Evolutionary conservation across 2,113 vertebrate species (phyloP).

Genomic region (Anas platyrhynchos): DNA sequence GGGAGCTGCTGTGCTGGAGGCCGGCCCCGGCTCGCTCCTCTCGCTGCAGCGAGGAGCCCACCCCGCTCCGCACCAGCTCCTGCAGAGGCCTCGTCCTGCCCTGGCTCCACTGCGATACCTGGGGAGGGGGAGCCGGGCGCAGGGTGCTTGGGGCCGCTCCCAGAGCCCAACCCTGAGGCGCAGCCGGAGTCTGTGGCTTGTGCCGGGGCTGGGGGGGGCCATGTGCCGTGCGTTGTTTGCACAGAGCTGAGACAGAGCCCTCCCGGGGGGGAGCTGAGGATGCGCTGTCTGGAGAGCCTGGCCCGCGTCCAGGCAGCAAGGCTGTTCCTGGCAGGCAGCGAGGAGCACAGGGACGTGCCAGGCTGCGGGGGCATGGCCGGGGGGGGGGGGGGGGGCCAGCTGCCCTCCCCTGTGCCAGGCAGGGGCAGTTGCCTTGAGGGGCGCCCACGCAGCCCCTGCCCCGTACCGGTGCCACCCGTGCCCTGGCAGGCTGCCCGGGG

Average conservation of each 20-base stretch:
- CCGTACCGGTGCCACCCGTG: neutral
- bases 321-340: neutral
- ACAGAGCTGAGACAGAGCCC: neutral
- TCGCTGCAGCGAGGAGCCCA: neutral
- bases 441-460: neutral
- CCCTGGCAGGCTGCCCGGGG: neutral
- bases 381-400: no score
- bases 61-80: neutral
- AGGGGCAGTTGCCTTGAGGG: neutral
- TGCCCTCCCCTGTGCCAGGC: neutral
- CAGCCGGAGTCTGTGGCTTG: neutral
- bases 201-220: fast-evolving
- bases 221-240: neutral
- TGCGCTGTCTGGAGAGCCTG: neutral
- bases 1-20: neutral
- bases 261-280: neutral
- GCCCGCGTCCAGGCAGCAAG: neutral
- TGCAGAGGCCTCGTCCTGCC: neutral
- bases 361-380: neutral
- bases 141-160: neutral
- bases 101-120: fast-evolving
- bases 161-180: neutral
- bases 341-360: neutral
- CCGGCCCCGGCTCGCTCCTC: neutral
- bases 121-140: neutral